A percentile compares a stretch with the other conserved stretches of the same genome.
Evolutionary conservation across 1,140 invertebrate species (phyloP).

Genomic region (Euglossa dilemma): DNA sequence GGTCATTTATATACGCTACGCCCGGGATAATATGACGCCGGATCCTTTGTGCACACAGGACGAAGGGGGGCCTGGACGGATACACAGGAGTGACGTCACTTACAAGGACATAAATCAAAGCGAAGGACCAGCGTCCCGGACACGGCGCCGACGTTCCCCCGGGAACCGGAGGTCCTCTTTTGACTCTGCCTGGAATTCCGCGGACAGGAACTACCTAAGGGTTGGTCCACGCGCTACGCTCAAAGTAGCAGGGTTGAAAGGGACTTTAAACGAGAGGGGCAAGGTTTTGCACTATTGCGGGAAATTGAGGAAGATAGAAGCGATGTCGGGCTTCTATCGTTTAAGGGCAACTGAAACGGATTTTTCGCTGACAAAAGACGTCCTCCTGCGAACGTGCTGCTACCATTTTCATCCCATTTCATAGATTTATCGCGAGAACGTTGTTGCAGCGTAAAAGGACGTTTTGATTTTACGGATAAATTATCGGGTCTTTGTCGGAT

Average conservation of each 20-base stretch:
- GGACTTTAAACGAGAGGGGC: conserved; percentile 12
- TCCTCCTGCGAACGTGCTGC: not conserved
- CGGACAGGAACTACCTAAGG: conserved; percentile 30
- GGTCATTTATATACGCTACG: conserved; percentile 82
- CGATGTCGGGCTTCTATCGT: not conserved
- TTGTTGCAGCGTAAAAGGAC: no score
- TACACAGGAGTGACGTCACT: conserved; percentile 82
- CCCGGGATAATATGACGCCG: conserved; percentile 80
- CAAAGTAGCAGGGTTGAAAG: conserved; percentile 18
- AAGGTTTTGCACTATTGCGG: conserved; percentile 25
- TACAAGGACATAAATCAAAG: conserved; percentile 84
- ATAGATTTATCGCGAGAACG: not conserved
- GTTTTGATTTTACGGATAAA: no score
- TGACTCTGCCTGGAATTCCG: conserved; percentile 54
- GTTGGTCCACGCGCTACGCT: conserved; percentile 20
- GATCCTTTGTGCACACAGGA: conserved; percentile 81
- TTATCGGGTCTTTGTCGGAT: no score
- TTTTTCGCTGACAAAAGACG: not conserved
- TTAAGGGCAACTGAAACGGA: not conserved
- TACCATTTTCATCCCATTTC: not conserved
- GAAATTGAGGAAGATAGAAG: conserved; percentile 16
- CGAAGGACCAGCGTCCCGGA: conserved; percentile 78
- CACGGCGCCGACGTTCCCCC: conserved; percentile 74
- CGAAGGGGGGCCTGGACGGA: conserved; percentile 59
- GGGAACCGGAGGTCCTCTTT: conserved; percentile 73